A percentile compares a stretch with the other conserved stretches of the same genome.
phyloP scores from a whole-genome alignment of 2,888 invertebrate species.

The Cyclophora albipunctata region DNA sequence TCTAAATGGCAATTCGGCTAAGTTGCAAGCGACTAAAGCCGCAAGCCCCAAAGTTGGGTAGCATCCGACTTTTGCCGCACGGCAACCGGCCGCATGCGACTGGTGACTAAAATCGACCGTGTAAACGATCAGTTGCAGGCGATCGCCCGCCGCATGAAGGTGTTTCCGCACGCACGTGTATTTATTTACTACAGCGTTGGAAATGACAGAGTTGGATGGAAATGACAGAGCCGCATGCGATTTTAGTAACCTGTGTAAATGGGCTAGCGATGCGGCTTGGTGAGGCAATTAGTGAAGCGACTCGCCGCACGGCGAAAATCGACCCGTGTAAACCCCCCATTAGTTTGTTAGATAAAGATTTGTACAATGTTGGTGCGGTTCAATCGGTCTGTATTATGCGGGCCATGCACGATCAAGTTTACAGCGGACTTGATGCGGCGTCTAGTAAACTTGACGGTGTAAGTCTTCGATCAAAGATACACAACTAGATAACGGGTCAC shows the following conservation, averaged over 20 bases:
- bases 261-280: slow-evolving; percentile 30
- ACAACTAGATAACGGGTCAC: too few species aligned
- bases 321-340: slow-evolving; percentile 24
- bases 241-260: slow-evolving; percentile 34
- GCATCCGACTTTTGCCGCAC: slow-evolving; percentile 32
- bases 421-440: too few species aligned
- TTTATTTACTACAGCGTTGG: too few species aligned
- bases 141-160: slow-evolving; percentile 15
- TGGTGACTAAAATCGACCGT: too few species aligned
- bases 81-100: slow-evolving; percentile 31
- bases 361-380: too few species aligned
- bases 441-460: too few species aligned
- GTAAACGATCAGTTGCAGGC: slow-evolving; percentile 16
- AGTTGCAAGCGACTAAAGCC: slow-evolving; percentile 31
- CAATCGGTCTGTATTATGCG: too few species aligned
- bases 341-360: too few species aligned
- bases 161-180: too few species aligned
- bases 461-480: too few species aligned
- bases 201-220: too few species aligned
- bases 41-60: slow-evolving; percentile 34
- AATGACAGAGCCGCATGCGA: slow-evolving; percentile 35
- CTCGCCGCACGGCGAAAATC: slow-evolving; percentile 34
- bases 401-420: too few species aligned
- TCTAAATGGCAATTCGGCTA: slow-evolving; percentile 27
- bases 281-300: slow-evolving; percentile 22